Conservation (phyloP, 2,113 vertebrate genomes). For the Chloebia gouldiae region DNA sequence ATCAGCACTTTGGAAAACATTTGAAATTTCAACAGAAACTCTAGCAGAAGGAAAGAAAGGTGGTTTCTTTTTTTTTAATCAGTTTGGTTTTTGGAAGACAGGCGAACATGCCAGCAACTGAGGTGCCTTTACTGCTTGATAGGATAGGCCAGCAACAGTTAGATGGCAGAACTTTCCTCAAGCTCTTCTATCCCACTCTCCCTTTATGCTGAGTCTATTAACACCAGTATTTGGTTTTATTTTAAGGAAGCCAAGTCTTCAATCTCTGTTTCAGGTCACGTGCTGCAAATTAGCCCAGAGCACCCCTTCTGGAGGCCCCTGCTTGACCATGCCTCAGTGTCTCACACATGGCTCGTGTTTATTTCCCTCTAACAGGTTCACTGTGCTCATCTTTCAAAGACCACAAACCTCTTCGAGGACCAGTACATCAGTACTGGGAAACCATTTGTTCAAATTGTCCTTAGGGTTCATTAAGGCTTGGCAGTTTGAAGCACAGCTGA, state of each 20-base stretch:
- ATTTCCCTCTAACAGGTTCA: background rate
- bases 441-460: background rate
- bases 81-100: constrained; percentile 4
- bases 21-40: constrained; percentile 28
- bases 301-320: background rate
- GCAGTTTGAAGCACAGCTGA: background rate
- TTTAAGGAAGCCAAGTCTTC: background rate
- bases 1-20: constrained; percentile 42
- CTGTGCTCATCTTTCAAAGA: background rate
- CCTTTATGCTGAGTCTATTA: background rate
- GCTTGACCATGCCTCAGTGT: background rate
- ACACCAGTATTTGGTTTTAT: background rate
- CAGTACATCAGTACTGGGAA: background rate
- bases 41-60: background rate
- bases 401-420: background rate
- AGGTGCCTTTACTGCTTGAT: background rate
- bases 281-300: background rate
- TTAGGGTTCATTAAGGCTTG: background rate
- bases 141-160: background rate
- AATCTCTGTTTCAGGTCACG: background rate
- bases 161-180: constrained; percentile 10
- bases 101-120: background rate
- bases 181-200: background rate
- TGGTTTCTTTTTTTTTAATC: background rate
- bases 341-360: background rate